Evolutionary conservation across 2,113 vertebrate species (phyloP).

Genomic region (Monopterus albus): DNA sequence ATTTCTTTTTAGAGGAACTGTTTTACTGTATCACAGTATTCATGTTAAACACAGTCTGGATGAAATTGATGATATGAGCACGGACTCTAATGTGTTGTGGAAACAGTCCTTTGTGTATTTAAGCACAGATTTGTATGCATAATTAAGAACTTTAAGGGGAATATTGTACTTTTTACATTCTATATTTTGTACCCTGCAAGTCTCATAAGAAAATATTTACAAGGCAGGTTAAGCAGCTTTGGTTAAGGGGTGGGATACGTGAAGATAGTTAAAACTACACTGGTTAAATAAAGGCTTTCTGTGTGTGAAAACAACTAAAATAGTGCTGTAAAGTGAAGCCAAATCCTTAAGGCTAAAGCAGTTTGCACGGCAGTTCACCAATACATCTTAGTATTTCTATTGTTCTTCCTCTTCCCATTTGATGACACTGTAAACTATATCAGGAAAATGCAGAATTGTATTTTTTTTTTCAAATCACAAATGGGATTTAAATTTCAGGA

Average conservation of each 20-base stretch:
- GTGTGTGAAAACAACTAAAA: no score
- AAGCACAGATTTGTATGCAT: neutral
- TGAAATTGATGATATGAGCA: neutral
- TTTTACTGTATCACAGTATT: neutral
- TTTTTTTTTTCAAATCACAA: no score
- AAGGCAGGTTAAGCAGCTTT: conserved; percentile 18
- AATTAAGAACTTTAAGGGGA: neutral
- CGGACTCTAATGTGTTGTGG: neutral
- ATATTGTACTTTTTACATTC: conserved; percentile 18
- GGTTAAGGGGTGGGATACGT: no score
- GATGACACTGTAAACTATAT: no score
- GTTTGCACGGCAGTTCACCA: no score
- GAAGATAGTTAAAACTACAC: neutral
- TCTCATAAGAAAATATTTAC: conserved; percentile 3
- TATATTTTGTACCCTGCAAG: neutral
- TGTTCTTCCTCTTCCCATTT: no score
- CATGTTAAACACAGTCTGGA: neutral
- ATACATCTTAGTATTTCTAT: no score
- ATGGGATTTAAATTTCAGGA: no score
- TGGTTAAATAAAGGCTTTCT: neutral
- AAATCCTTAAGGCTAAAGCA: neutral
- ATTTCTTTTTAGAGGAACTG: neutral
- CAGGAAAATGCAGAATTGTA: no score
- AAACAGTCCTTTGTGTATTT: neutral
- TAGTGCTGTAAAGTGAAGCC: neutral